Percentiles rank a stretch among this genome's conserved stretches.
phyloP scores from a whole-genome alignment of 2,888 invertebrate species.

The Dexiosoma caninum region DNA sequence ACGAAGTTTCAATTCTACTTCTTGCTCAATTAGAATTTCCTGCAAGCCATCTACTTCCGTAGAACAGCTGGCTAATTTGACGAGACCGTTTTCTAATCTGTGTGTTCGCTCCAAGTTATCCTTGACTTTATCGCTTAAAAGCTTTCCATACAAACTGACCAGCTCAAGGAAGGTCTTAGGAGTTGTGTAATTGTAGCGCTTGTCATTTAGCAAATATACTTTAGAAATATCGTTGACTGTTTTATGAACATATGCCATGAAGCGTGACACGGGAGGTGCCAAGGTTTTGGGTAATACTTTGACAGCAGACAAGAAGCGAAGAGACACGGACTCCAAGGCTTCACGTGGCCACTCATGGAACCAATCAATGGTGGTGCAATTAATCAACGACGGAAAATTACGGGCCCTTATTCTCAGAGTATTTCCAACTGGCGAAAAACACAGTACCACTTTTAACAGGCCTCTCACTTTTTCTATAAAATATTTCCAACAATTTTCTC shows the following conservation, averaged over 20 bases:
- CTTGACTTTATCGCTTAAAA: conserved; percentile 83
- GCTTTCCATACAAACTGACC: conserved; percentile 88
- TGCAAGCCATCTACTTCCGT: conserved; percentile 92
- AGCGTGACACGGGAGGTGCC: conserved; percentile 84
- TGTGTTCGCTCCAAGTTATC: conserved; percentile 86
- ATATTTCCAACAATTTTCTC: conserved; percentile 96
- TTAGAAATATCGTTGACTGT: conserved; percentile 92
- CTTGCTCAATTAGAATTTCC: conserved; percentile 84
- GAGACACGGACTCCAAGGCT: conserved; percentile 92
- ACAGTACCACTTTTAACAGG: conserved; percentile 87
- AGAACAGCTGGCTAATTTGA: conserved; percentile 91
- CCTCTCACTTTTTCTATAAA: conserved; percentile 93
- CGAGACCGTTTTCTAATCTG: conserved; percentile 91
- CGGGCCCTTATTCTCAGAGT: conserved; percentile 91
- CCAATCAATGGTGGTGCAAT: conserved; percentile 96
- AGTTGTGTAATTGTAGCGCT: conserved; percentile 96
- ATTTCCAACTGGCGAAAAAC: conserved; percentile 96
- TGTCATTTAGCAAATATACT: conserved; percentile 89
- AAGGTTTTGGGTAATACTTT: conserved; percentile 79
- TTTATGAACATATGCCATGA: conserved; percentile 94
- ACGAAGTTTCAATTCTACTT: conserved; percentile 89
- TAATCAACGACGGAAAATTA: conserved; percentile 95
- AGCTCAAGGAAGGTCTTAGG: conserved; percentile 97
- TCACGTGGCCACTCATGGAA: conserved; percentile 98
- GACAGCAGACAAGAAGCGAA: conserved; percentile 87